Evolutionary conservation across 2,113 vertebrate species (phyloP).

Genomic region (Pedetes capensis): DNA sequence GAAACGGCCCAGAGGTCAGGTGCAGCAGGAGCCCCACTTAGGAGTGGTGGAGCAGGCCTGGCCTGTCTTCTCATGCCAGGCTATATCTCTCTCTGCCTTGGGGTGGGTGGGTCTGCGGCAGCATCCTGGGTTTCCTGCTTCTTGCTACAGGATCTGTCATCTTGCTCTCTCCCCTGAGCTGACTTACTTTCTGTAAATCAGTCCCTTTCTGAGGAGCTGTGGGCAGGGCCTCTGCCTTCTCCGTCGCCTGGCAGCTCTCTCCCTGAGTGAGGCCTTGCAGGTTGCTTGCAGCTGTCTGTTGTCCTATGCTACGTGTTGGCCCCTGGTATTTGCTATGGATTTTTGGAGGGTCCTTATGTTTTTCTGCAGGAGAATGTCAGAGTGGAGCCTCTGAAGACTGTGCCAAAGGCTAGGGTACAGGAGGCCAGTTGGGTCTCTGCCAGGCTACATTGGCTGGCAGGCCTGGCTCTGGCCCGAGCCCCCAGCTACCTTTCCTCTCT

Average conservation of each 20-base stretch:
- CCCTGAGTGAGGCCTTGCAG: fast-evolving
- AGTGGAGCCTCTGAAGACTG: not conserved
- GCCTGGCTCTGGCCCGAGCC: not conserved
- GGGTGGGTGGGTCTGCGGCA: not conserved
- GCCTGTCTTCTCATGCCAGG: not conserved
- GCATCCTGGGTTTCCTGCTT: not conserved
- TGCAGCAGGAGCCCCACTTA: too few species aligned
- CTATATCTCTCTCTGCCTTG: not conserved
- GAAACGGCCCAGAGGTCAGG: not conserved
- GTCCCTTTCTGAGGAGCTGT: fast-evolving
- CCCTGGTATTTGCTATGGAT: not conserved
- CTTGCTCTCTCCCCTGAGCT: not conserved
- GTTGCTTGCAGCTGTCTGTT: not conserved
- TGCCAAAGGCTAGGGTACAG: fast-evolving
- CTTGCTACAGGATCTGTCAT: not conserved
- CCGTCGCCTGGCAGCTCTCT: too few species aligned
- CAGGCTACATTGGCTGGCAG: not conserved
- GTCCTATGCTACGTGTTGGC: not conserved
- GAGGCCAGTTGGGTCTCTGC: not conserved
- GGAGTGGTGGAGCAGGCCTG: fast-evolving
- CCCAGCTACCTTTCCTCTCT: not conserved
- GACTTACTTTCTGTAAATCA: not conserved
- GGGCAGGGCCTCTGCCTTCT: not conserved
- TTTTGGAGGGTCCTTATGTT: fast-evolving
- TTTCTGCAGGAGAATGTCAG: not conserved